A percentile compares a stretch with the other conserved stretches of the same genome.
Conservation (phyloP, 2,888 invertebrate genomes). For the Chrysodeixis includens region DNA sequence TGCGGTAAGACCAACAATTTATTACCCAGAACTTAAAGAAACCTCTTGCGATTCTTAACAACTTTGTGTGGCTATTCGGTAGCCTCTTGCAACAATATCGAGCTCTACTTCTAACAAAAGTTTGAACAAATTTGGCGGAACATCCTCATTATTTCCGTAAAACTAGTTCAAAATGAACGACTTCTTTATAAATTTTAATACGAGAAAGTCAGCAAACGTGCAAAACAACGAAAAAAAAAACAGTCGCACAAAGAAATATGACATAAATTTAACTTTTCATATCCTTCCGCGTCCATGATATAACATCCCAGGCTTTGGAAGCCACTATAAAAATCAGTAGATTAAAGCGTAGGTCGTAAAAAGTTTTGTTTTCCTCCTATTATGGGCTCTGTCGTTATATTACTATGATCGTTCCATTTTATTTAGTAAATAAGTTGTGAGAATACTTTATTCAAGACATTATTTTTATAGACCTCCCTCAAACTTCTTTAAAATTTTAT, state of each 20-base stretch:
- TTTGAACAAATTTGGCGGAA: not conserved
- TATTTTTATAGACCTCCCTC: not conserved
- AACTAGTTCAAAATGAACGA: not conserved
- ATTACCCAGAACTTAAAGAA: not conserved
- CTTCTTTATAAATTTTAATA: not conserved
- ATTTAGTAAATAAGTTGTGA: constrained; percentile 13
- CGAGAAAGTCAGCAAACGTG: not conserved
- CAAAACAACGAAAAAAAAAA: not conserved
- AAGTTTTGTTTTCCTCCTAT: constrained; percentile 39
- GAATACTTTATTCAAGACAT: not conserved
- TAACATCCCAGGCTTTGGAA: constrained; percentile 18
- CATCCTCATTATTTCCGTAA: not conserved
- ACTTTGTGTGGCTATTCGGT: not conserved
- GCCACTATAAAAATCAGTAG: constrained; percentile 47
- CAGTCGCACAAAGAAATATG: not conserved
- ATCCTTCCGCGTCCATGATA: constrained; percentile 6
- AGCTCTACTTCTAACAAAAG: not conserved
- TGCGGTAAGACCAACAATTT: constrained; percentile 5
- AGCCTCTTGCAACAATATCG: not conserved
- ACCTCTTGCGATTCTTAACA: not conserved
- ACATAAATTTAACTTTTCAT: constrained; percentile 8
- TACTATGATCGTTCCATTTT: constrained; percentile 34
- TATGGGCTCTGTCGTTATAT: constrained; percentile 16
- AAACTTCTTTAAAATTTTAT: constrained; percentile 12
- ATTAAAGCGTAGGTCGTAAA: constrained; percentile 38